Evolutionary conservation across 2,888 invertebrate genomes (phyloP), one percentile per base, ranked within the genome.

Genomic region (Drosophila imparisetae): DNA sequence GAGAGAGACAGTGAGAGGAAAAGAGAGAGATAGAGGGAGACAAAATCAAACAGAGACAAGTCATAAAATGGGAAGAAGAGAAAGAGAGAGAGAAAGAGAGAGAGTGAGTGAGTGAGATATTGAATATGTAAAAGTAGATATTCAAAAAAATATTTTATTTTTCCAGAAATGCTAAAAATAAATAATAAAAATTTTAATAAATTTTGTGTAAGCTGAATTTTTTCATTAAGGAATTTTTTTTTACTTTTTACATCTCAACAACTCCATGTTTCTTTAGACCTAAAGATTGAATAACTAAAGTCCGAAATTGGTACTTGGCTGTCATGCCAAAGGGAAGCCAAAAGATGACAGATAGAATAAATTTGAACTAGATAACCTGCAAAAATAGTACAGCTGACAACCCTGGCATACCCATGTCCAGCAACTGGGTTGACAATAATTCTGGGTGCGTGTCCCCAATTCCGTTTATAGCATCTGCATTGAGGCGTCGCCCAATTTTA

Each of bases 401-500:
- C 59, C 40, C 67, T 55, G 21, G 11, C 8, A 27, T 34, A 32
- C 2, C 15, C 21, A n/a, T 4, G 4, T 11, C 21, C 49, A 15
- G 15, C 7, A 8, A 15, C 53, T 27, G n/a, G 38, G 32, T 29
- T 62, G 54, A 53, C 50, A 60, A 55, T 48, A 64, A 55, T 53
- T 40, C 21, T 30, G 13, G 10, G 60, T 13, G 74, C 38, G 59
- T 64, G 52, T 30, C 67, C 66, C 66, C 74, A 66, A 79, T 79
- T 85, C 63, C 52, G 34, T 61, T 85, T 67, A 65, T 78, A 70
- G 64, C 62, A 63, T 52, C 54, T 68, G 67, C 65, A 88, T 49
- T 77, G 81, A 73, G 71, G 81, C 86, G 58, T 80, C 73, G 59
- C 74, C 57, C 75, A 69, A 81, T 88, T 80, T 78, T 67, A 63